These are phyloP conservation scores for Ferdinandea cuprea DNA, from an alignment of 2,888 invertebrate species.

Conservation along the genomic window DNA sequence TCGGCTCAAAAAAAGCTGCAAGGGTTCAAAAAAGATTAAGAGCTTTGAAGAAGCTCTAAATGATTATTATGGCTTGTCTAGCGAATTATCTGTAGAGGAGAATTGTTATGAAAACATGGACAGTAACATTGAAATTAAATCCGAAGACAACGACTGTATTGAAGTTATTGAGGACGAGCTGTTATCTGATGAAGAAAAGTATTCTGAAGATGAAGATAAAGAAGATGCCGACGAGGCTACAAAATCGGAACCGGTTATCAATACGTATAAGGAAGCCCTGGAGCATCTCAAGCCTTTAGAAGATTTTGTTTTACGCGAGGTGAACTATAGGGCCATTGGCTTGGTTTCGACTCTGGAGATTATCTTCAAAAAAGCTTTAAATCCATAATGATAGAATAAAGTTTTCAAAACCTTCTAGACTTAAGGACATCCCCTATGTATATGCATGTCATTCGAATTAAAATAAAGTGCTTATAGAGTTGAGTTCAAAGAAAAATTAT, in stretches of 20 bases:
- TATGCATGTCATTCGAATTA: too few relatives aligned
- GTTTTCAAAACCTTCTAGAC: too few relatives aligned
- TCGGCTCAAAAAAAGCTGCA: neutral
- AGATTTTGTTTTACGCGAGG: conserved; percentile 80
- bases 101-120: neutral
- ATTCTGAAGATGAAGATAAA: neutral
- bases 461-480: too few relatives aligned
- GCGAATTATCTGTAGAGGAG: neutral
- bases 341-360: conserved; percentile 73
- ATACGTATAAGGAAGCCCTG: conserved; percentile 78
- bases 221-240: neutral
- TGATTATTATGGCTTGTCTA: conserved; percentile 1
- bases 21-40: neutral
- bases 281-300: conserved; percentile 80
- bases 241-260: conserved; percentile 18
- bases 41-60: neutral
- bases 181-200: neutral
- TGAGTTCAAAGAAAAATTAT: too few relatives aligned
- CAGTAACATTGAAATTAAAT: neutral
- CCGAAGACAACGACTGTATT: conserved; percentile 2
- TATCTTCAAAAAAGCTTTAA: conserved; percentile 13
- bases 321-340: conserved; percentile 81
- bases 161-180: conserved; percentile 22
- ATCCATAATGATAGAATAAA: neutral
- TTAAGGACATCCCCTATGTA: too few relatives aligned